phyloP scores from a whole-genome alignment of 2,888 invertebrate genomes.

The Hyppa rectilinea region DNA sequence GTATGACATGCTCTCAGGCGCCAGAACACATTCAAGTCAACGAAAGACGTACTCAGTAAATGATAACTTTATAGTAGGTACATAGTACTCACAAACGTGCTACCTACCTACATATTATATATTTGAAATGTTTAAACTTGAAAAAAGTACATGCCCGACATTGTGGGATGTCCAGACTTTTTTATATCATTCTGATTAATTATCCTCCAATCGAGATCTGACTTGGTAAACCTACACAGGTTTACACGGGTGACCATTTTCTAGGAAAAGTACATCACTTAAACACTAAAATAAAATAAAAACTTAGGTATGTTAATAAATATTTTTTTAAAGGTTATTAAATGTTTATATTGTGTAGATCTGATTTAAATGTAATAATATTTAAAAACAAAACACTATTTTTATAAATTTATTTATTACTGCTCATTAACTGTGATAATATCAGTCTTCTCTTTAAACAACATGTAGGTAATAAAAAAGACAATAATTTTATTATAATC shows the following conservation, averaged over 20 bases:
- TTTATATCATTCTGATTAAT: not conserved
- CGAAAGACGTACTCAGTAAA: no score
- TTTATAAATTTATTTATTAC: not conserved
- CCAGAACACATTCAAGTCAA: no score
- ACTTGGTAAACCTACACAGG: no score
- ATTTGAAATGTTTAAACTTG: no score
- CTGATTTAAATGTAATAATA: not conserved
- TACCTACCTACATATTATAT: no score
- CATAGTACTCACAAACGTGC: no score
- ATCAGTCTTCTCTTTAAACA: not conserved
- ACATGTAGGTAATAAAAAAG: not conserved
- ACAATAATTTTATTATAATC: not conserved
- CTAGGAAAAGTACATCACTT: not conserved
- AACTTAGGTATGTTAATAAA: no score
- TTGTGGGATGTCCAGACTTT: slow-evolving; percentile 1
- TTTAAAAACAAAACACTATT: not conserved
- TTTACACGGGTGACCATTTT: not conserved
- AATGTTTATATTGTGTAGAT: not conserved
- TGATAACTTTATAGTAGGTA: no score
- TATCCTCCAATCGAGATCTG: not conserved
- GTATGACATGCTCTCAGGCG: no score
- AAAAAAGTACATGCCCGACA: not conserved
- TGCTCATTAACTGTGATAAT: no score
- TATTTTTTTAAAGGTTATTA: no score
- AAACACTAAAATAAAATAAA: no score